Base-by-base conservation (phyloP, 2,113 vertebrate genomes). In the Hoplias malabaricus region DNA sequence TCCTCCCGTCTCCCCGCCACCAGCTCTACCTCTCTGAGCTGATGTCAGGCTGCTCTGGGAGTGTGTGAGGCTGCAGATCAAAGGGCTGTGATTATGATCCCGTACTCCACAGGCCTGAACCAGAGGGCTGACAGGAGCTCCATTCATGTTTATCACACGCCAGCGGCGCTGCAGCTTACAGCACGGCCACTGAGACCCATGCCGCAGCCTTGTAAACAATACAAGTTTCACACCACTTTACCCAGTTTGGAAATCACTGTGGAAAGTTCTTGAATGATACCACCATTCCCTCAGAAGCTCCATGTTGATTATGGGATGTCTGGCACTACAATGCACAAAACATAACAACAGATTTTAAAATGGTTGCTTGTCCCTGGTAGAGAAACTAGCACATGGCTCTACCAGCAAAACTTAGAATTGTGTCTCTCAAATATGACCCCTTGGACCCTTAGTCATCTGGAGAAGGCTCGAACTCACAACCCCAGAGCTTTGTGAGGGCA, bases 31-130 rank as follows among this genome's bases (percentile, higher is more conserved):
- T 48, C 40, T 69, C 57, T 16, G 34, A 50, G 61, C 54, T 50
- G 29, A 61, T 54, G 59, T 50, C 40, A 61, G 66, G 29, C 75
- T 50, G 56, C 31, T 75, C 23, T 67, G 46, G 25, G 65, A 67
- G 33, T 56, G 34, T 75, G 14, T 29, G 21, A 61, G 31, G 23
- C 29, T 69, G n/a, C 40, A 77, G 66, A 77, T 77, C 75, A 77
- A 70, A 70, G 66, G 29, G 12, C 2, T 25, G 21, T 61, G 66
- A 62, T 62, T 69, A 70, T 29, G 36, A 61, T 69, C 53, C 40
- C 42, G 23, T 48, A 36, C 65, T 77, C 61, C 67, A 56, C 66
- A 77, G 54, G n/a, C 54, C 33, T 61, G 53, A 42, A 69, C 38
- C 57, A 31, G 53, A 57, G 36, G 14, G 48, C 46, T 63, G 25